Evolutionary conservation across 2,888 invertebrate genomes (phyloP), one percentile per base, ranked within the genome.

Genomic region (Girardia tigrina): DNA sequence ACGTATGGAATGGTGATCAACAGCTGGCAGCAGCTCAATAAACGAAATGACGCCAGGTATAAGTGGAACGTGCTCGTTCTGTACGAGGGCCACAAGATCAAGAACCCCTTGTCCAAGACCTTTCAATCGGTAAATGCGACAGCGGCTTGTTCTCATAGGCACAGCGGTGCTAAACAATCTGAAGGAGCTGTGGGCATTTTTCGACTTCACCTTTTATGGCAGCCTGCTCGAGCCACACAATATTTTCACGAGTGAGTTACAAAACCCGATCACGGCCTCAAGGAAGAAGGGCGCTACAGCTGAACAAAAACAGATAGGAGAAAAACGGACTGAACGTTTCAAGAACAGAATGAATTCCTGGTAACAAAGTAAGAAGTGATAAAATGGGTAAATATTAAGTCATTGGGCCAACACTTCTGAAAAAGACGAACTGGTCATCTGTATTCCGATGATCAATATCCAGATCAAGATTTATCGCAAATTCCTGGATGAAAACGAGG

Each of bases 101-200:
- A 93, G 79, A 94, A 94, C 84, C 90, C 92, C 0, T 84, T 82
- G 0, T 26, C 71, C 14, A 85, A 85, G 78, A 83, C 84, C 20
- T 81, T 83, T 0, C 85, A 85, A 79, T 82, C 81, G 14, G 81
- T 83, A 0, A 82, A 84, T 78, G 80, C 79, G 1, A 80, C 85
- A 23, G 79, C 81, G 0, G 83, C 85, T 94, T 28, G 87, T 94
- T 74, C 87, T 94, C 42, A 91, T 91, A 26, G 94, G 94, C 0
- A 92, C 92, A 74, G 94, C 94, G 0, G 89, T 94, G 87, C 93
- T 94, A 84, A 94, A 94, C 82, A 91, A 91, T 80, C 86, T 94
- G 70, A 90, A 80, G 80, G 93, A 92, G 84, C 78, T 85, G 76
- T 85, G 85, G 85, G 80, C 84, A 20, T 78, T 85, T 75, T 85